A percentile compares a stretch with the other conserved stretches of the same genome.
These are phyloP conservation scores for Napeogenes inachia DNA, from an alignment of 2,888 invertebrate species.

Conservation along the genomic window DNA sequence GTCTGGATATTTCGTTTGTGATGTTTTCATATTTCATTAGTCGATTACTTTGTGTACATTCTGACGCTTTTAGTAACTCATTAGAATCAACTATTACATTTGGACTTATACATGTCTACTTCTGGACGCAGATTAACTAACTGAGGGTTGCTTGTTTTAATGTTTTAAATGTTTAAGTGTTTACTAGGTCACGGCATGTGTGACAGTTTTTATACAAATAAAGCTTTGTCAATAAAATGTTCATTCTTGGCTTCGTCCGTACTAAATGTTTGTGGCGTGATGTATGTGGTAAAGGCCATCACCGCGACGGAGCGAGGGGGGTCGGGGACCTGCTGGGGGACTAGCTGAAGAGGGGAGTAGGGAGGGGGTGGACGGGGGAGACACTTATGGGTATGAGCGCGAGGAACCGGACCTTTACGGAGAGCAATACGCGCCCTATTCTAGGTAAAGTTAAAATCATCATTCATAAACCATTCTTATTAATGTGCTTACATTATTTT, in stretches of 20 bases:
- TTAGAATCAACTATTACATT: no score
- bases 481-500: neutral
- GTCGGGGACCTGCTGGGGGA: slow-evolving; percentile 37
- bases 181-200: neutral
- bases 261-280: slow-evolving; percentile 23
- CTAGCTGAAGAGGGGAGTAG: slow-evolving; percentile 28
- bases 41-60: no score
- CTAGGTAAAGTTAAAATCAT: slow-evolving; percentile 42
- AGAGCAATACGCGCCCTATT: slow-evolving; percentile 64
- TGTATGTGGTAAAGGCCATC: slow-evolving; percentile 42
- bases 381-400: slow-evolving; percentile 46
- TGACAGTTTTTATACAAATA: slow-evolving; percentile 7
- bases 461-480: neutral
- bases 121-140: no score
- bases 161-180: no score
- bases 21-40: slow-evolving; percentile 6
- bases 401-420: slow-evolving; percentile 66
- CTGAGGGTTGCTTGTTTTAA: no score
- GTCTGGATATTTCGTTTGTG: slow-evolving; percentile 30
- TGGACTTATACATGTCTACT: no score
- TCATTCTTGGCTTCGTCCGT: slow-evolving; percentile 4
- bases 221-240: neutral
- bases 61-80: no score
- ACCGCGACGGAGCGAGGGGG: slow-evolving; percentile 52
- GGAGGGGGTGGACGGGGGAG: slow-evolving; percentile 29